Base-by-base conservation (phyloP, 2,797 vertebrate genomes). In the Characodon lateralis region DNA sequence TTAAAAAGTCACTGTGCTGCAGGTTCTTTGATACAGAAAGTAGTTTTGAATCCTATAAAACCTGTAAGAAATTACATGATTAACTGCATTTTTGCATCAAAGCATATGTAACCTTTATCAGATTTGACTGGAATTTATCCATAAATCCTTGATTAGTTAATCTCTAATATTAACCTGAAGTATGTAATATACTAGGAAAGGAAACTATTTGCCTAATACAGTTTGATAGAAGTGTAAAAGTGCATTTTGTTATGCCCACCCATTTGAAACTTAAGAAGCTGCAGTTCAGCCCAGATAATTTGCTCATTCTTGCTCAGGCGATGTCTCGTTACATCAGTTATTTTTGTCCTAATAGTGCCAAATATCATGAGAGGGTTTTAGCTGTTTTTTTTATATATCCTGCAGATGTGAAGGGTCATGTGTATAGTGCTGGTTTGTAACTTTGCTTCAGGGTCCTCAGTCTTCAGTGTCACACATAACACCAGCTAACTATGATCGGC, bases 321-420 rank as follows among this genome's bases (percentile, higher is more conserved):
- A 39, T n/a, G 72, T 82, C 69, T 76, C 78, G 71, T 43, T 28
- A 69, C 50, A 63, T 84, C 86, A 78, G 65, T 65, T 70, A 61
- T 78, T 84, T 75, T 86, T 84, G 75, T 83, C 88, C 78, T 83
- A 89, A 69, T 82, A 85, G 92, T 94, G 93, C 93, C 93, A 93
- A 94, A 95, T 81, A 58, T 72, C 73, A 78, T 41, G 65, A 72
- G 50, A 72, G 41, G 65, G 72, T 86, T 70, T 70, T 48, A 48
- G 48, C 66, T 7, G 2, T 46, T 69, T 69, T 18, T 18, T 26
- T 69, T 75, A 69, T 65, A 74, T 53, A 83, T 83, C 78, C 76
- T 73, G 74, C 78, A 87, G 65, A 81, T 82, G 70, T 90, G 69
- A 83, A 61, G 50, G 35, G 61, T 66, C 71, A 59, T 69, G 68